These are phyloP conservation scores for Melanargia galathea DNA, from an alignment of 2,888 invertebrate species.

Conservation along the genomic window DNA sequence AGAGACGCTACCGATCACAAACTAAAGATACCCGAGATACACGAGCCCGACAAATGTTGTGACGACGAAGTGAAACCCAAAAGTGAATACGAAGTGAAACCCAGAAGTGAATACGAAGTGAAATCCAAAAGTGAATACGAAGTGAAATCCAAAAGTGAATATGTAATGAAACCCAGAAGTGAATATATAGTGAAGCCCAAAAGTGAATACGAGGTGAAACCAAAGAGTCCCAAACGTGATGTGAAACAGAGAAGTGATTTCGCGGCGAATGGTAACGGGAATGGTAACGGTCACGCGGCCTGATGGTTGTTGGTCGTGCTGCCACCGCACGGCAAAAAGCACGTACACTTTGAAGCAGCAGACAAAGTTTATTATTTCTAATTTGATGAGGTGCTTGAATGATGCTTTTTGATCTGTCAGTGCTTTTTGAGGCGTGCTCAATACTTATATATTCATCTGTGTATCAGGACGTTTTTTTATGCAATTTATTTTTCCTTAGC, in stretches of 20 bases:
- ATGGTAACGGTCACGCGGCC: slow-evolving; percentile 51
- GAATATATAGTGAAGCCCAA: slow-evolving; percentile 28
- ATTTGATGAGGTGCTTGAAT: neutral
- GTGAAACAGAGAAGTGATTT: slow-evolving; percentile 40
- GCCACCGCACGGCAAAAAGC: slow-evolving; percentile 69
- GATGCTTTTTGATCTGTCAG: slow-evolving; percentile 25
- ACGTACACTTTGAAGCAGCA: slow-evolving; percentile 74
- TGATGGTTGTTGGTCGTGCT: slow-evolving; percentile 76
- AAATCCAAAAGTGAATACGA: slow-evolving; percentile 41
- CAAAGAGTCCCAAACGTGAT: slow-evolving; percentile 31
- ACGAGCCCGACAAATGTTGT: slow-evolving; percentile 57
- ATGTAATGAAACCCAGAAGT: slow-evolving; percentile 42
- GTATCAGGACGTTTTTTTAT: neutral
- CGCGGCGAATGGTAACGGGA: slow-evolving; percentile 45
- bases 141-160: slow-evolving; percentile 38
- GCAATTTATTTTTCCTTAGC: neutral
- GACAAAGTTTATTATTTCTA: slow-evolving; percentile 75
- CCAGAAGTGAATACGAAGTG: slow-evolving; percentile 39
- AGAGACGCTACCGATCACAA: slow-evolving; percentile 48
- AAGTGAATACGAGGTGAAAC: slow-evolving; percentile 43
- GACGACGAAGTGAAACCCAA: slow-evolving; percentile 43
- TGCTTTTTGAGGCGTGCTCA: slow-evolving; percentile 30
- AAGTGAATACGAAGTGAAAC: slow-evolving; percentile 33
- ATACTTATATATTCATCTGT: neutral
- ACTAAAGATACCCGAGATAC: slow-evolving; percentile 65